Evolutionary conservation across 1,140 invertebrate genomes (phyloP).

Genomic region (Apocrypta bakeri): DNA sequence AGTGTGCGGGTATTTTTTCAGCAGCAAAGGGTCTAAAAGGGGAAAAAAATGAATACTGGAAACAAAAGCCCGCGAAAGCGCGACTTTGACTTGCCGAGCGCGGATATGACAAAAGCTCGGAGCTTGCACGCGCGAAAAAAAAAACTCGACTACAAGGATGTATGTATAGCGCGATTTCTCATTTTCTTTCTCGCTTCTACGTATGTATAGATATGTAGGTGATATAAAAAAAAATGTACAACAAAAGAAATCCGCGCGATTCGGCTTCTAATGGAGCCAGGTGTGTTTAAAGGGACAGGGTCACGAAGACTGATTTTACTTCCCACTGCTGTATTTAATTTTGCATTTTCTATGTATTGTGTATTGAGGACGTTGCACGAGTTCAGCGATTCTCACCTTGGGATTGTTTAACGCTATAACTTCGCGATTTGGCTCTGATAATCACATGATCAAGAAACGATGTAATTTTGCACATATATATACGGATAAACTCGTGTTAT

Average conservation of each 20-base stretch:
- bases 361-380: too few species aligned
- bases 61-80: background rate
- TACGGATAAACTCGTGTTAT: too few species aligned
- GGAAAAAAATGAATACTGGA: background rate
- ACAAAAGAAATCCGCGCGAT: background rate
- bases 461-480: too few species aligned
- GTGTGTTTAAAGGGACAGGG: background rate
- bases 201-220: too few species aligned
- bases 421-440: too few species aligned
- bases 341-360: too few species aligned
- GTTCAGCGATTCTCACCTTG: too few species aligned
- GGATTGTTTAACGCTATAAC: too few species aligned
- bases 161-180: background rate
- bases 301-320: background rate
- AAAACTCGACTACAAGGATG: constrained; percentile 34
- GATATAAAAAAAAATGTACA: too few species aligned
- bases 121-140: background rate
- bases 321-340: too few species aligned
- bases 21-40: background rate
- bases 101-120: constrained; percentile 19
- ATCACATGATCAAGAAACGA: too few species aligned
- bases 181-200: background rate
- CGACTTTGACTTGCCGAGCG: background rate
- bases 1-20: background rate
- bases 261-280: too few species aligned